Conservation (phyloP, 2,113 vertebrate species). For the Strix aluco region DNA sequence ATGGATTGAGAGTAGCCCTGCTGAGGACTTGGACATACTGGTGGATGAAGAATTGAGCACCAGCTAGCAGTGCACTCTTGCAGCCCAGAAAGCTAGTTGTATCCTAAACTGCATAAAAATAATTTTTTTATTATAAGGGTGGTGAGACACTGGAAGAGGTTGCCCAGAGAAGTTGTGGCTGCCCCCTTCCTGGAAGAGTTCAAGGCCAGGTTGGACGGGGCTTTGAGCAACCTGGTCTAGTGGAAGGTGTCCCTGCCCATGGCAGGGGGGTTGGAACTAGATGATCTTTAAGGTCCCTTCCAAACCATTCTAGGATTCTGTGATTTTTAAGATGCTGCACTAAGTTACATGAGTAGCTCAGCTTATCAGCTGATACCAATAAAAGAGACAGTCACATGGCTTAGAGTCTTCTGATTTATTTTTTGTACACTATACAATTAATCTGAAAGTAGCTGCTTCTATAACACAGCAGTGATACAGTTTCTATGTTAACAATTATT, state of each 20-base stretch:
- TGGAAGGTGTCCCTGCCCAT: not conserved
- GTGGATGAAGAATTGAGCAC: not conserved
- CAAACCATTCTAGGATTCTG: not conserved
- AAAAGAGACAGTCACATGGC: not conserved
- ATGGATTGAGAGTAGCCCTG: not conserved
- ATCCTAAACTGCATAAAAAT: not conserved
- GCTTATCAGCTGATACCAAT: not conserved
- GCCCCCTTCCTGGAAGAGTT: not conserved
- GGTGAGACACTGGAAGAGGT: not conserved
- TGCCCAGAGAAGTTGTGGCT: not conserved
- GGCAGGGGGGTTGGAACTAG: not conserved
- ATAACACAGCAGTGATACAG: not conserved
- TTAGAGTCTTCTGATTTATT: not conserved
- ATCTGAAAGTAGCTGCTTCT: not conserved
- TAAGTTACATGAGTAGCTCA: not conserved
- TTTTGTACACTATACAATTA: not conserved
- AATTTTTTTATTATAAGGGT: not conserved
- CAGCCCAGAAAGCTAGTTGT: not conserved
- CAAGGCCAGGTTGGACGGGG: not conserved
- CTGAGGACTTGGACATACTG: not conserved
- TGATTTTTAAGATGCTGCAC: not conserved
- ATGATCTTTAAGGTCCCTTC: not conserved
- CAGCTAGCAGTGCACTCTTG: not conserved
- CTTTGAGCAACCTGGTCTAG: not conserved
- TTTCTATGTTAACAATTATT: not conserved